These are phyloP conservation scores for Drosophila ananassae DNA, from an alignment of 1,140 invertebrate species.

Conservation along the genomic window DNA sequence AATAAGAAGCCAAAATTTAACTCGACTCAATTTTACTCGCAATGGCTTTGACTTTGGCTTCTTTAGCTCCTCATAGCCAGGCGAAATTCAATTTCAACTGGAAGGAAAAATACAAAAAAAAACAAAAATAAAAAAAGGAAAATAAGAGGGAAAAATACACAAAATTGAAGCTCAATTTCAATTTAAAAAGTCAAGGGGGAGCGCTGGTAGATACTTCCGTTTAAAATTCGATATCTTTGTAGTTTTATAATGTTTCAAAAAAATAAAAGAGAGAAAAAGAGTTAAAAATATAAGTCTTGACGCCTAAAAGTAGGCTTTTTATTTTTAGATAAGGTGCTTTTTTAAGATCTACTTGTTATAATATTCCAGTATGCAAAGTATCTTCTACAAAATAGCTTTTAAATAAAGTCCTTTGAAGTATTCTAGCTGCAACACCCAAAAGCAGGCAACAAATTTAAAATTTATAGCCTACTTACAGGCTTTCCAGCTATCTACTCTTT, in stretches of 20 bases:
- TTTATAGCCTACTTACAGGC: no score
- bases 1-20: conserved; percentile 22
- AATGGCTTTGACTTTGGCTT: not conserved
- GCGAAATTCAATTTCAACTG: not conserved
- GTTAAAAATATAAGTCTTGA: no score
- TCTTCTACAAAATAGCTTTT: no score
- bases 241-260: not conserved
- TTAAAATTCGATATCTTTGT: not conserved
- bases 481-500: no score
- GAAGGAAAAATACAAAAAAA: not conserved
- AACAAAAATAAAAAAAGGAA: not conserved
- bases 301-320: no score
- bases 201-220: not conserved
- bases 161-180: conserved; percentile 4
- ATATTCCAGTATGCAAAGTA: no score
- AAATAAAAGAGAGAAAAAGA: no score
- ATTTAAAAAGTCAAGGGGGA: not conserved
- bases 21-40: conserved; percentile 11
- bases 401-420: no score
- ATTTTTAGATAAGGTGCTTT: no score
- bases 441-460: no score
- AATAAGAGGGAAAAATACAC: not conserved
- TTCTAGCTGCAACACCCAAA: no score
- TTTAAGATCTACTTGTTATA: no score
- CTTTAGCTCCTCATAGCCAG: not conserved